phyloP scores from a whole-genome alignment of 2,888 invertebrate genomes.

The Callosobruchus maculatus region DNA sequence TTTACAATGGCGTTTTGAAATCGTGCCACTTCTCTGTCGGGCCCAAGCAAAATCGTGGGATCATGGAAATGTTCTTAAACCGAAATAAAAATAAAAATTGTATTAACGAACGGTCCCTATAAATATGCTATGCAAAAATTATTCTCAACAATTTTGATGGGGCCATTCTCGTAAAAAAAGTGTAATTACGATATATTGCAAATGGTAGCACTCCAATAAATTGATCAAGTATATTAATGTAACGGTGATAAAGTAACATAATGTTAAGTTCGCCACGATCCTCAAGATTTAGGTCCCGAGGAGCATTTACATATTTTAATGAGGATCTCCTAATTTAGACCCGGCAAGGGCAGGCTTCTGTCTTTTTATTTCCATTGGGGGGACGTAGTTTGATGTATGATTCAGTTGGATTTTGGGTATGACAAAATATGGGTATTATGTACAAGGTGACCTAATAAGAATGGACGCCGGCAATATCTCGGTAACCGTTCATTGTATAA shows the following conservation, averaged over 20 bases:
- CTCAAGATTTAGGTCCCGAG: conserved; percentile 40
- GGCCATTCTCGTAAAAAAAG: not conserved
- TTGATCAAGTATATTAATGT: conserved; percentile 22
- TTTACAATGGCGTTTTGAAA: too few species aligned
- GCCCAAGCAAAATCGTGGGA: not conserved
- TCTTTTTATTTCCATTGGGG: not conserved
- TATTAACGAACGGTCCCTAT: not conserved
- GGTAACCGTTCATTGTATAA: too few species aligned
- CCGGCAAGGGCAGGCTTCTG: conserved; percentile 10
- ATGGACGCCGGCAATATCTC: too few species aligned
- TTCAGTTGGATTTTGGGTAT: not conserved
- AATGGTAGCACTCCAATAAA: conserved; percentile 19
- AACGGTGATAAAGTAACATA: conserved; percentile 32
- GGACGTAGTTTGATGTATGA: not conserved
- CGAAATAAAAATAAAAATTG: not conserved
- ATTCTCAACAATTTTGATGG: not conserved
- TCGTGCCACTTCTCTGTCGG: too few species aligned
- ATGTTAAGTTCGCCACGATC: conserved; percentile 39
- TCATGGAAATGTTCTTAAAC: not conserved
- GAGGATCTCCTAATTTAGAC: conserved; percentile 38
- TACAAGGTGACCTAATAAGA: too few species aligned
- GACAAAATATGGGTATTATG: too few species aligned
- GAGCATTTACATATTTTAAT: conserved; percentile 44
- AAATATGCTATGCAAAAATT: not conserved
- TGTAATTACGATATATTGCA: conserved; percentile 13